A percentile compares a stretch with the other conserved stretches of the same genome.
phyloP scores from a whole-genome alignment of 2,888 invertebrate species.

The Ceriagrion tenellum region DNA sequence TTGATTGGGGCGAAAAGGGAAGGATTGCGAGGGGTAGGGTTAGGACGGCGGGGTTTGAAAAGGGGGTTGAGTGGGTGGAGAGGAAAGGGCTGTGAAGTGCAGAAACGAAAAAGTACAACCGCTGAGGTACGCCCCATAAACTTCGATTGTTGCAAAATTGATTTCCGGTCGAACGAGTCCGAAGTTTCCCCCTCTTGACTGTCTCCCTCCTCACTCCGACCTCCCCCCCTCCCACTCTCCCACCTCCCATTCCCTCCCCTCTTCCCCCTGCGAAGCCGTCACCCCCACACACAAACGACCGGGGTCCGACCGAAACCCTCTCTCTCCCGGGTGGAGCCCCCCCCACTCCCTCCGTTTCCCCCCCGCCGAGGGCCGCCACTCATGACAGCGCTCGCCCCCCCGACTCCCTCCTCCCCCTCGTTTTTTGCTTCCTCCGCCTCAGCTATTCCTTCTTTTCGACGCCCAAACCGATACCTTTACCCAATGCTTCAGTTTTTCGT shows the following conservation, averaged over 20 bases:
- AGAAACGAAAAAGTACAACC: slow-evolving; percentile 62
- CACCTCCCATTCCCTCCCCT: too few species aligned
- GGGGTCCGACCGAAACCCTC: background rate
- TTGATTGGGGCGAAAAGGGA: background rate
- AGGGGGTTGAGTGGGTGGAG: background rate
- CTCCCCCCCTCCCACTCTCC: background rate
- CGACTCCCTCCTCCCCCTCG: background rate
- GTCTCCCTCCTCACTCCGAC: background rate
- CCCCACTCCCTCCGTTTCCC: background rate
- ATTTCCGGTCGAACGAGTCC: slow-evolving; percentile 63
- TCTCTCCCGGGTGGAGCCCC: background rate
- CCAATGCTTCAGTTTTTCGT: slow-evolving; percentile 29
- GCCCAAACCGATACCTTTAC: slow-evolving; percentile 32
- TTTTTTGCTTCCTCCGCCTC: slow-evolving; percentile 26
- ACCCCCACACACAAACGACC: too few species aligned
- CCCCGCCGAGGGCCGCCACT: background rate
- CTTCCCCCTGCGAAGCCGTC: background rate
- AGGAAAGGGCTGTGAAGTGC: slow-evolving; percentile 30
- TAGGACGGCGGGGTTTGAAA: background rate
- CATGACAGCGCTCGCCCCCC: background rate
- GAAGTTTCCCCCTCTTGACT: slow-evolving; percentile 28
- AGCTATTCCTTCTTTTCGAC: slow-evolving; percentile 42
- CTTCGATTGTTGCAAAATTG: slow-evolving; percentile 68
- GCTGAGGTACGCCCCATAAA: slow-evolving; percentile 62
- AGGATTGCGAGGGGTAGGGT: background rate